Conservation (phyloP, 2,113 vertebrate genomes). For the Tiliqua scincoides region DNA sequence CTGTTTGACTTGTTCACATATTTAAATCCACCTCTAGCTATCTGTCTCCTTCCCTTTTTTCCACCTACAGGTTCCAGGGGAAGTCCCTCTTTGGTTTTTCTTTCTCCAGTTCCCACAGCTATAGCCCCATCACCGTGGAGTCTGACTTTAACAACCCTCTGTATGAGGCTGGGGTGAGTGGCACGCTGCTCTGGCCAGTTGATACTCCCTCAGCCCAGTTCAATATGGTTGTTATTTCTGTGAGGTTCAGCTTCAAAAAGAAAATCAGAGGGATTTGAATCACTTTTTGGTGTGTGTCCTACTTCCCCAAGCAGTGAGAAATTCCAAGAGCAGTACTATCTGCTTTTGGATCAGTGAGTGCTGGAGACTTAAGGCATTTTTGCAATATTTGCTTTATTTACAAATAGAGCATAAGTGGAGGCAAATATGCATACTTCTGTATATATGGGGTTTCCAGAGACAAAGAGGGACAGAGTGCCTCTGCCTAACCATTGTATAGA, state of each 20-base stretch:
- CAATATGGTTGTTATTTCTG: not conserved
- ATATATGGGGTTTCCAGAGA: too few species aligned
- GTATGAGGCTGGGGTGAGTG: slow-evolving; percentile 91
- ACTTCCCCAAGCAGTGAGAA: not conserved
- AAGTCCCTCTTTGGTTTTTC: slow-evolving; percentile 92
- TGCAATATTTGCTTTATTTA: not conserved
- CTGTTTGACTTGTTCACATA: not conserved
- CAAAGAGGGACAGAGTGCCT: too few species aligned
- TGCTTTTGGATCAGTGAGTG: not conserved
- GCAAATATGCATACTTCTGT: too few species aligned
- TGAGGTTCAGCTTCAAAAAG: not conserved
- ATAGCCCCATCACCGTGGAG: slow-evolving; percentile 92
- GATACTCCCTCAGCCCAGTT: too few species aligned
- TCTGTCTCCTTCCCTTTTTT: slow-evolving; percentile 8
- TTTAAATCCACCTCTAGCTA: not conserved
- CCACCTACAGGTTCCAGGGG: slow-evolving; percentile 82
- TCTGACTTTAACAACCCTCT: slow-evolving; percentile 93
- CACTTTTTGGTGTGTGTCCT: not conserved
- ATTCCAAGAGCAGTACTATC: not conserved
- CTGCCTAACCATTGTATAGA: too few species aligned
- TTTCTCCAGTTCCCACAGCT: slow-evolving; percentile 89
- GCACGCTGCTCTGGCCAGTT: too few species aligned
- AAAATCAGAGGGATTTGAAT: not conserved
- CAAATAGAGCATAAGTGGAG: not conserved
- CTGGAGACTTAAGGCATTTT: not conserved